These are phyloP conservation scores for Sebastes baramenuke DNA, from an alignment of 2,797 vertebrate species.

Conservation along the genomic window DNA sequence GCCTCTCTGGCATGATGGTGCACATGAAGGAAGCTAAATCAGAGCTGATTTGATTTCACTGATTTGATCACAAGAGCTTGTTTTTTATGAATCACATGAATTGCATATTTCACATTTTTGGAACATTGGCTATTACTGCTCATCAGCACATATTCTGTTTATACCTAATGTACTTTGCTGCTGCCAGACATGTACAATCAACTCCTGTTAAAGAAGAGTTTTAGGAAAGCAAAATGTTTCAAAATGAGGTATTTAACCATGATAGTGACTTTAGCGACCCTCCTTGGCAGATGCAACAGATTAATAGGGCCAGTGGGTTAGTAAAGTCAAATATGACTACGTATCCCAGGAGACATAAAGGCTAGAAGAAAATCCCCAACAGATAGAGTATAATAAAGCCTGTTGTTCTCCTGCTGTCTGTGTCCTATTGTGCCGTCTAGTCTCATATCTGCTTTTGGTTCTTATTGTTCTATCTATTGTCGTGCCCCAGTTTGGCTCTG, in stretches of 20 bases:
- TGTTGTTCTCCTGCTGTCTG: constrained; percentile 65
- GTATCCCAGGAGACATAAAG: constrained; percentile 50
- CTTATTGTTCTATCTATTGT: constrained; percentile 69
- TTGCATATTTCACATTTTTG: neutral
- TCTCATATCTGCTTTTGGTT: constrained; percentile 64
- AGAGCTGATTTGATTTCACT: neutral
- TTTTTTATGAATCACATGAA: neutral
- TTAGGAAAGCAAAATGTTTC: neutral
- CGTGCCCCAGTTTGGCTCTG: constrained; percentile 36
- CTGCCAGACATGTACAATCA: neutral
- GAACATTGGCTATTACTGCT: neutral
- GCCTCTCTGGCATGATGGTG: neutral
- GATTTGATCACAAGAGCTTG: neutral
- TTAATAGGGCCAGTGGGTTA: neutral
- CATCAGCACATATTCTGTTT: neutral
- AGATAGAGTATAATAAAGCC: constrained; percentile 55
- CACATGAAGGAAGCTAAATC: neutral
- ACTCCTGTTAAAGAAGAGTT: neutral
- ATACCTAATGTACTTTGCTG: neutral
- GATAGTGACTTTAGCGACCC: neutral
- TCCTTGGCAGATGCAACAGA: constrained; percentile 2
- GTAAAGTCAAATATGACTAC: constrained; percentile 16
- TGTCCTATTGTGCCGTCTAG: constrained; percentile 57
- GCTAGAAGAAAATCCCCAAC: constrained; percentile 43
- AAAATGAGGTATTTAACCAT: neutral